Base-by-base conservation (phyloP, 2,797 vertebrate species). In the Xenops minutus region DNA sequence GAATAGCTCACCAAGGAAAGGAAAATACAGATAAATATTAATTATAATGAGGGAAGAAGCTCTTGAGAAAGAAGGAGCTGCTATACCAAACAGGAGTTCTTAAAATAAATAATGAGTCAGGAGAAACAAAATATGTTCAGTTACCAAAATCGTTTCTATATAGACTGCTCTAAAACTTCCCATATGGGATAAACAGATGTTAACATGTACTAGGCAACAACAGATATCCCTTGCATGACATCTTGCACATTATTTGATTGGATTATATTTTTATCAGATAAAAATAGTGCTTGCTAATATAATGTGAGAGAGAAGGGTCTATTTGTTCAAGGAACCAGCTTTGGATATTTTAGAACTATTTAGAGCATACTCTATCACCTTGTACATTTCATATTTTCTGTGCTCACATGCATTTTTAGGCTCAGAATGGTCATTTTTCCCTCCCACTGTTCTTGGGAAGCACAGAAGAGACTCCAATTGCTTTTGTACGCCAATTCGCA, bases 41-140 rank as follows among this genome's bases (percentile, higher is more conserved):
- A 55, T 46, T 73, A 19, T 7, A 72, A 71, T 10, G 66, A 69
- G 11, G 11, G 41, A 79, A 89, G 41, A 88, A 32, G 41, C 20
- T 67, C 52, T 66, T 36, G 23, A 87, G 62, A 89, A 89, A 75
- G 46, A 58, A 92, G 13, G 27, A 93, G 27, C 18, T 92, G 27
- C 37, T 75, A 58, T 11, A 74, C 10, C 46, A 67, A 92, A 68
- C 30, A 85, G 22, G 37, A 95, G n/a, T 72, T 89, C 86, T 93
- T 89, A 92, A 95, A 93, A 94, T 93, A 95, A 95, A 77, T 71
- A 94, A 77, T 68, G 72, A 94, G 88, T 80, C 88, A 97, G 95
- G 78, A 93, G 66, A 92, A 94, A 92, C 56, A 93, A 82, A 95
- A 77, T 81, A 95, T 54, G 71, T 86, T 96, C 72, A 49, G 58